Evolutionary conservation across 2,113 vertebrate species (phyloP).

Genomic region (Oryzias woworae): DNA sequence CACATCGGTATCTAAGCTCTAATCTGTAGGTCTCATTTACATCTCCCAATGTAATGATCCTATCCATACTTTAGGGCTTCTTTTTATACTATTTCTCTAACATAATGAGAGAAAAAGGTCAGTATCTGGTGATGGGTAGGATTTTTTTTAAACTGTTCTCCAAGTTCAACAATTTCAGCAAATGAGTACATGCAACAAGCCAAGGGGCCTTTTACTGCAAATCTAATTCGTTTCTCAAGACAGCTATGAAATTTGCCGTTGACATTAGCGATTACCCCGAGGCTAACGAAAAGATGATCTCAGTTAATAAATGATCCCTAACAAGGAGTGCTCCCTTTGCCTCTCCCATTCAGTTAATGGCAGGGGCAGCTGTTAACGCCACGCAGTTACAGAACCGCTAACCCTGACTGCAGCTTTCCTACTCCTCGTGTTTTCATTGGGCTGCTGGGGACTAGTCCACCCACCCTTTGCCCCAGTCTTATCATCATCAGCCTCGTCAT

Average conservation of each 20-base stretch:
- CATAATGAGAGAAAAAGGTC: constrained; percentile 92
- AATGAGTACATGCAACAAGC: constrained; percentile 96
- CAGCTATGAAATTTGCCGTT: constrained; percentile 99
- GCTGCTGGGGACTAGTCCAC: constrained; percentile 36
- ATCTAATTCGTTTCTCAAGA: constrained; percentile 99
- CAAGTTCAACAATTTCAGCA: constrained; percentile 89
- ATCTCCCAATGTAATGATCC: constrained; percentile 48
- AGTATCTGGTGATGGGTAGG: constrained; percentile 84
- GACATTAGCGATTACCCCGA: constrained; percentile 98
- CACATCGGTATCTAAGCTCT: constrained; percentile 29
- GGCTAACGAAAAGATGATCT: constrained; percentile 98
- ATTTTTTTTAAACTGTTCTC: constrained; percentile 90
- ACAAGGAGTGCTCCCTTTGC: constrained; percentile 81
- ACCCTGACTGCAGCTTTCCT: constrained; percentile 70
- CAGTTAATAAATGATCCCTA: constrained; percentile 99
- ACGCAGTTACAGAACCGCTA: constrained; percentile 48
- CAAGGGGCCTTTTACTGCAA: constrained; percentile 95
- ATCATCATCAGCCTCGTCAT: constrained; percentile 21
- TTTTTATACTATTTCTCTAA: constrained; percentile 62
- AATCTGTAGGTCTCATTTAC: constrained; percentile 68
- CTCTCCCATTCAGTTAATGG: constrained; percentile 79
- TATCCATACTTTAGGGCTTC: constrained; percentile 54
- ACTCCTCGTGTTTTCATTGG: constrained; percentile 72
- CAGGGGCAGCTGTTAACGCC: constrained; percentile 89
- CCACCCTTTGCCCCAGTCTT: not conserved